Evolutionary conservation across 2,797 vertebrate genomes (phyloP).

Genomic region (Protonibea diacanthus): DNA sequence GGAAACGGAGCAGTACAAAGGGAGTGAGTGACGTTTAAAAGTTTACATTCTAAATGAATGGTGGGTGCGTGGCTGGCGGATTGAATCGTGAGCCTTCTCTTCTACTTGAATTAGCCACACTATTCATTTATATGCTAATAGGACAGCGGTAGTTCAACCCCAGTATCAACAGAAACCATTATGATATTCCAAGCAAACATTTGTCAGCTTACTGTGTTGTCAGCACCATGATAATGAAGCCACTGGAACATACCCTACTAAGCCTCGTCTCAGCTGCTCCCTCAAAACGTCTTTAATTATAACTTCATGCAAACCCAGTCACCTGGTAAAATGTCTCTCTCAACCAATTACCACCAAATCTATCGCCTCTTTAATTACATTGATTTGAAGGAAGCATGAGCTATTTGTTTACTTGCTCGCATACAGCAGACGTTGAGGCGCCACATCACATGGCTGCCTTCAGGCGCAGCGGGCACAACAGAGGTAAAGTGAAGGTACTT

Average conservation of each 20-base stretch:
- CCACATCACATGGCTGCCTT: constrained; percentile 39
- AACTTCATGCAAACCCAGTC: constrained; percentile 69
- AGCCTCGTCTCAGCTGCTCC: constrained; percentile 63
- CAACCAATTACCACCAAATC: constrained; percentile 77
- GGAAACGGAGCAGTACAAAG: constrained; percentile 32
- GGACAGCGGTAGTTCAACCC: constrained; percentile 62
- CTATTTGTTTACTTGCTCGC: constrained; percentile 66
- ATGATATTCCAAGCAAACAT: constrained; percentile 82
- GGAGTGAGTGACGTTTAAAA: constrained; percentile 52
- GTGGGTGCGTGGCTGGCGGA: constrained; percentile 41
- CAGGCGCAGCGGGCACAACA: constrained; percentile 16
- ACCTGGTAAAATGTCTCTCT: constrained; percentile 76
- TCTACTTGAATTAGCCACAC: constrained; percentile 71
- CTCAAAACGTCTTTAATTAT: constrained; percentile 78
- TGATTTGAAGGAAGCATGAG: constrained; percentile 67
- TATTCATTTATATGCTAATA: constrained; percentile 84
- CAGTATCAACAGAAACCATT: constrained; percentile 75
- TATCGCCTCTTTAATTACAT: constrained; percentile 75
- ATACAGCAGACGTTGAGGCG: constrained; percentile 30
- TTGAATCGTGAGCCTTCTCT: constrained; percentile 53
- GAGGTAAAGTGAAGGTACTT: not conserved
- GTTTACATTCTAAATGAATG: constrained; percentile 67
- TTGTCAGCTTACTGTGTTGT: constrained; percentile 80
- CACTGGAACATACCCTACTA: constrained; percentile 61
- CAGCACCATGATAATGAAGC: constrained; percentile 74